Conservation (phyloP, 2,888 invertebrate species). For the Athalia cordata region DNA sequence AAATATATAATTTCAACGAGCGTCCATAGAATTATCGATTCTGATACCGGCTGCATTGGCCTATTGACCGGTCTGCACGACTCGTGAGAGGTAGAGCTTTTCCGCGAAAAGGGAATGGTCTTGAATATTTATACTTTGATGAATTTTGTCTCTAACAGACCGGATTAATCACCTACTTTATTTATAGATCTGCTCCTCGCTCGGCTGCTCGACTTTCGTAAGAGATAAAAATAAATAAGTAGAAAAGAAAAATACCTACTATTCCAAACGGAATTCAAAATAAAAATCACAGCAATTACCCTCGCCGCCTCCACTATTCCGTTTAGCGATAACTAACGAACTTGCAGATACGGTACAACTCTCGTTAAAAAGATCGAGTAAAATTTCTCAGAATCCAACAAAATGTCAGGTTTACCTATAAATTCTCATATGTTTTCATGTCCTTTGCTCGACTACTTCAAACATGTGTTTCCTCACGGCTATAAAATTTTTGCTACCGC, state of each 20-base stretch:
- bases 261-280: too few species aligned
- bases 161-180: background rate
- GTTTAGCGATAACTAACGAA: background rate
- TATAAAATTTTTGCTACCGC: too few species aligned
- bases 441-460: too few species aligned
- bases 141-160: conserved; percentile 12
- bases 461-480: too few species aligned
- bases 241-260: background rate
- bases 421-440: too few species aligned
- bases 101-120: conserved; percentile 1
- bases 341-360: background rate
- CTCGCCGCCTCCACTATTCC: background rate
- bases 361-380: conserved; percentile 3
- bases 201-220: background rate
- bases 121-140: conserved; percentile 9
- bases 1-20: too few species aligned
- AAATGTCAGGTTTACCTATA: too few species aligned
- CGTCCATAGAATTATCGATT: conserved; percentile 4
- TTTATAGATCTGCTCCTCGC: background rate
- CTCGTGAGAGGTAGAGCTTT: background rate
- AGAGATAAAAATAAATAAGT: background rate
- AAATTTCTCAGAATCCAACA: background rate
- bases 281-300: background rate
- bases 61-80: conserved; percentile 1
- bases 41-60: background rate